A percentile compares a stretch with the other conserved stretches of the same genome.
These are phyloP conservation scores for Eufriesea mexicana DNA, from an alignment of 1,140 invertebrate species.

Conservation along the genomic window DNA sequence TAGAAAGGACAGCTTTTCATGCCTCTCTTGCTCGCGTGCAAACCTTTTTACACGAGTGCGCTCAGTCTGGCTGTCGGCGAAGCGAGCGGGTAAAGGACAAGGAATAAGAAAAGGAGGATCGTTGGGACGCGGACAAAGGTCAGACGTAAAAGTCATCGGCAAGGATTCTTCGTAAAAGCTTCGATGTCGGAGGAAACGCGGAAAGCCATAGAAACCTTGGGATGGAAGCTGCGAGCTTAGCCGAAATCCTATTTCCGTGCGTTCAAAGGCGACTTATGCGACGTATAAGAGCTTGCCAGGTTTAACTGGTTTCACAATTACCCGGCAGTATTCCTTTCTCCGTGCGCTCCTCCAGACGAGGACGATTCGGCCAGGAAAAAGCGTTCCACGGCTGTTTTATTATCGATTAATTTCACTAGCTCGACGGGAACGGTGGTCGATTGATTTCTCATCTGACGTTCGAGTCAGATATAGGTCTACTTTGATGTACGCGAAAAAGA, in stretches of 20 bases:
- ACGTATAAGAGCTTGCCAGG: constrained; percentile 6
- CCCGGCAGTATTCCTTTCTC: not conserved
- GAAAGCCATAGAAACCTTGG: constrained; percentile 19
- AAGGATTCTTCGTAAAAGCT: constrained; percentile 23
- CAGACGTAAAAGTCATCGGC: constrained; percentile 30
- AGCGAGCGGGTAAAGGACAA: too few relatives aligned
- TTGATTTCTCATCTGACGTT: not conserved
- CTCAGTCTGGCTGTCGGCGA: too few relatives aligned
- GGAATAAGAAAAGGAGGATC: not conserved
- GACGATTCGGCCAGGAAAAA: not conserved
- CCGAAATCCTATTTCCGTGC: constrained; percentile 27
- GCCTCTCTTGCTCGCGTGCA: not conserved
- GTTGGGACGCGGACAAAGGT: not conserved
- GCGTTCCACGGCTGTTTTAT: not conserved
- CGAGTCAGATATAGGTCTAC: too few relatives aligned
- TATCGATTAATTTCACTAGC: not conserved
- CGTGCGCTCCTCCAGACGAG: not conserved
- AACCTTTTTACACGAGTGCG: not conserved
- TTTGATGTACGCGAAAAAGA: too few relatives aligned
- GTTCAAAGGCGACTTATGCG: constrained; percentile 31
- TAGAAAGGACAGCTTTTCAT: too few relatives aligned
- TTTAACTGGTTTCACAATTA: constrained; percentile 34
- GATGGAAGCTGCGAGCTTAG: constrained; percentile 22
- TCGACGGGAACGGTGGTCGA: not conserved
- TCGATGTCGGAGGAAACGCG: constrained; percentile 18